phyloP scores from a whole-genome alignment of 2,888 invertebrate genomes.

The Octonoba sinensis region DNA sequence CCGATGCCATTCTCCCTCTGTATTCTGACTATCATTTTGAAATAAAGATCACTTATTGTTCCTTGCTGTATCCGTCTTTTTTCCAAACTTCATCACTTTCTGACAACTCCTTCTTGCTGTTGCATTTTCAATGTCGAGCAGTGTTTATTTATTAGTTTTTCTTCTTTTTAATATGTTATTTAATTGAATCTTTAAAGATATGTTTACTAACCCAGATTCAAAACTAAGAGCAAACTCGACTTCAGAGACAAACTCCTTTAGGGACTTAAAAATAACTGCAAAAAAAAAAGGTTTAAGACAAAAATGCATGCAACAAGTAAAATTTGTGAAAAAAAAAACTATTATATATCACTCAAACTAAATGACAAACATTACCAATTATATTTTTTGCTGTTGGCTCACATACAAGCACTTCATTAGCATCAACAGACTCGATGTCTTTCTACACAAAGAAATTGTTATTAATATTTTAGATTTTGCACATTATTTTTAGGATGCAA shows the following conservation, averaged over 20 bases:
- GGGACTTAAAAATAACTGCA: conserved; percentile 83
- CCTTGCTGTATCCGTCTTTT: too few species aligned
- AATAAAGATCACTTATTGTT: too few species aligned
- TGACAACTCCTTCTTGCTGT: too few species aligned
- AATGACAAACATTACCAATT: conserved; percentile 68
- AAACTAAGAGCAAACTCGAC: conserved; percentile 80
- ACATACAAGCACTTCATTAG: conserved; percentile 78
- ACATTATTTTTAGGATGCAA: too few species aligned
- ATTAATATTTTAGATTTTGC: too few species aligned
- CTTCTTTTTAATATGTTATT: too few species aligned
- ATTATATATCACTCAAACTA: not conserved
- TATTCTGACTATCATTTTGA: too few species aligned
- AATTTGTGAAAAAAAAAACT: not conserved
- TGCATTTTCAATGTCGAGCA: too few species aligned
- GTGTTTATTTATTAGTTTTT: too few species aligned
- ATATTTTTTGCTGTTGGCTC: conserved; percentile 74
- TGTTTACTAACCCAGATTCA: conserved; percentile 68
- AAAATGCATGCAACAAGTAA: not conserved
- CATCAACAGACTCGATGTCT: conserved; percentile 36
- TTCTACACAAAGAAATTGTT: conserved; percentile 12
- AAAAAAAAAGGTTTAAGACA: conserved; percentile 76
- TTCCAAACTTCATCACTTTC: too few species aligned
- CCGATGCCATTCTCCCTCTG: too few species aligned
- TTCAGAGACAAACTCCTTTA: conserved; percentile 86
- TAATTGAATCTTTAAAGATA: too few species aligned